phyloP scores from a whole-genome alignment of 2,888 invertebrate species.

The Calliopum simillimum region DNA sequence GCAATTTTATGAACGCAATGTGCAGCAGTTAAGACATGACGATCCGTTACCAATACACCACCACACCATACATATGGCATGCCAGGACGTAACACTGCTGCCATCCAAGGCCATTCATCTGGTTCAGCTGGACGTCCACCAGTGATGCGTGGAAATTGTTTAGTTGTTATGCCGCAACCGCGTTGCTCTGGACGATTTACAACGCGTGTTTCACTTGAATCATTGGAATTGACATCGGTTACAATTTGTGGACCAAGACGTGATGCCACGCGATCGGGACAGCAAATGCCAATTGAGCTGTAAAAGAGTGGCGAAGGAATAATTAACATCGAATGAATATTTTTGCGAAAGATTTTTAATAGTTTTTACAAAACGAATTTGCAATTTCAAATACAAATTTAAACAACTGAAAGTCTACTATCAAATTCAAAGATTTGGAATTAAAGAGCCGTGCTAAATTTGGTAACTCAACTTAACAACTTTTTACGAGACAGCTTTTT shows the following conservation, averaged over 20 bases:
- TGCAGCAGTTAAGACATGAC: constrained; percentile 67
- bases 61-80: constrained; percentile 77
- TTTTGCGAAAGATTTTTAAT: too few relatives aligned
- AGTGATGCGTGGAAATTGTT: constrained; percentile 69
- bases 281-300: constrained; percentile 79
- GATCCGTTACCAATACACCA: constrained; percentile 82
- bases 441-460: too few relatives aligned
- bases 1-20: constrained; percentile 69
- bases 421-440: too few relatives aligned
- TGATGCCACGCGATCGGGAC: constrained; percentile 70
- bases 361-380: too few relatives aligned
- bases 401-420: too few relatives aligned
- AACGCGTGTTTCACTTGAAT: constrained; percentile 48
- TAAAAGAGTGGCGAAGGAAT: background rate
- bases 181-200: constrained; percentile 61
- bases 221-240: constrained; percentile 43
- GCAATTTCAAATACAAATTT: too few relatives aligned
- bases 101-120: constrained; percentile 88
- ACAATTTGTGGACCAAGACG: constrained; percentile 58
- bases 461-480: too few relatives aligned
- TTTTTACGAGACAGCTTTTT: too few relatives aligned
- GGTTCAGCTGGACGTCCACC: constrained; percentile 75
- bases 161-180: constrained; percentile 66
- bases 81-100: constrained; percentile 75
- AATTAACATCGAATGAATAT: background rate